Conservation (phyloP, 2,113 vertebrate genomes). For the Bungarus multicinctus region DNA sequence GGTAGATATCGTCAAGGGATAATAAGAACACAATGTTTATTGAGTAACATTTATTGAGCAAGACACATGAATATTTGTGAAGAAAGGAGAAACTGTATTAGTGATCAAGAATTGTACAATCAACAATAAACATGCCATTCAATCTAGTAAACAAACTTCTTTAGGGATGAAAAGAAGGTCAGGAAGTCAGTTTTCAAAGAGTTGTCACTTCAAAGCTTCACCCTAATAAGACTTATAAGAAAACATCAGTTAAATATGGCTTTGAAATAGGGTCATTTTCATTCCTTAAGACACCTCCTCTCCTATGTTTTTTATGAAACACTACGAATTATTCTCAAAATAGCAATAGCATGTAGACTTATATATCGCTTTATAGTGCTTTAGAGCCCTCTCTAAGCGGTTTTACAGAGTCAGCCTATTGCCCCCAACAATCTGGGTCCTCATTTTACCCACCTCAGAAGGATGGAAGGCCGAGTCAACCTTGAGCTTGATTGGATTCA, state of each 20-base stretch:
- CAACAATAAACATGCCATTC: not conserved
- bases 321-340: not conserved
- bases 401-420: no score
- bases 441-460: no score
- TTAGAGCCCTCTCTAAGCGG: no score
- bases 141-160: not conserved
- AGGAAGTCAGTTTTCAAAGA: not conserved
- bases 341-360: no score
- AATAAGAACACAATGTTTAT: not conserved
- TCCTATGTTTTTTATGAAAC: not conserved
- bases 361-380: no score
- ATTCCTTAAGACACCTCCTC: not conserved
- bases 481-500: no score
- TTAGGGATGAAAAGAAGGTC: not conserved
- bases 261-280: not conserved
- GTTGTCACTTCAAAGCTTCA: not conserved
- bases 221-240: not conserved
- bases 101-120: not conserved
- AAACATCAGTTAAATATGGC: not conserved
- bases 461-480: no score
- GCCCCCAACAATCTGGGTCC: no score
- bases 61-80: not conserved
- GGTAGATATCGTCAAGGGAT: not conserved
- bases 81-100: not conserved
- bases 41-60: not conserved